Base-by-base conservation (phyloP, 2,113 vertebrate genomes). In the Neolamprologus sp. region DNA sequence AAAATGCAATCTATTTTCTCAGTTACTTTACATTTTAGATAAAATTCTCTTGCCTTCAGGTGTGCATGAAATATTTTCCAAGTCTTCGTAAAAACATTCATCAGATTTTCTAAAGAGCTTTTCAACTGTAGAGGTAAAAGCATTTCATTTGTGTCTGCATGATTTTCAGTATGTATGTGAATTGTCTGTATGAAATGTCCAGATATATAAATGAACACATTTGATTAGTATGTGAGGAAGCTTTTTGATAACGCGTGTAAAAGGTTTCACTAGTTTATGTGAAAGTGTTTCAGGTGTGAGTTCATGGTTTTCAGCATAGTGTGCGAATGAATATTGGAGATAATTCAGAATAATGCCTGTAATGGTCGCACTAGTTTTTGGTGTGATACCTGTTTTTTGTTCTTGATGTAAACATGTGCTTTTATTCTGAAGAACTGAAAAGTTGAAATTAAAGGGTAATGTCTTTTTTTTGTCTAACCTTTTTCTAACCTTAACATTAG, bases 171-270 rank as follows among this genome's bases (percentile, higher is more conserved):
- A 8, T n/a, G 11, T 5, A 40, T 68, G 33, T 35, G 30, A 65
- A 35, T 63, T 35, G 9, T 7, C 28, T 65, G 30, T 35, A 6
- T 65, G 9, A 65, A 7, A 37, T 0, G 10, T 65, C 30, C 60
- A 65, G 1, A n/a, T 37, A n/a, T 65, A 12, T 9, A 21, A 40
- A 2, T 40, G 63, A 68, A 37, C 19, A 4, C 7, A 14, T 68
- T 40, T 68, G 19, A 14, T 68, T 21, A 68, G 2, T 21, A 3
- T 40, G 35, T 8, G 19, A 68, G 13, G 26, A 68, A 40, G 63
- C 0, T 0, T 68, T 21, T 68, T 37, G 33, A 35, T 68, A 21
- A 68, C 33, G 0, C 3, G 0, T 21, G 63, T 68, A 3, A 40
- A 23, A 68, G 63, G 4, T 40, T 40, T 40, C 63, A 23, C 0